Evolutionary conservation across 1,140 invertebrate genomes (phyloP).

Genomic region (Drosophila varians): DNA sequence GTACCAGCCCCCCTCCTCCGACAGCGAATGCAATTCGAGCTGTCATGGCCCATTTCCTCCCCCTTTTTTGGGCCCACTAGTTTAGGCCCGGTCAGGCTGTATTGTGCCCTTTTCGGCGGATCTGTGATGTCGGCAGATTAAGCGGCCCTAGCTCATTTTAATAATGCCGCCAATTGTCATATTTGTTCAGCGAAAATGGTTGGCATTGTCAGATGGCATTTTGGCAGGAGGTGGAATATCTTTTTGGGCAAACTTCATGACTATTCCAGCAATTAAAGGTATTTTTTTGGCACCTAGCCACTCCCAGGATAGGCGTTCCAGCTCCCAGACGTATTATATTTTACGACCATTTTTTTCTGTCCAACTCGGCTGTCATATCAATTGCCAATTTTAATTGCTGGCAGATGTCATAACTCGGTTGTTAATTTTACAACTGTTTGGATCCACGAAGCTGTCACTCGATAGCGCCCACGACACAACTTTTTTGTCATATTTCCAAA

Average conservation of each 20-base stretch:
- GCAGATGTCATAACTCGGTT: constrained; percentile 72
- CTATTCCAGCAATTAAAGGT: neutral
- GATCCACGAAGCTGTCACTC: constrained; percentile 33
- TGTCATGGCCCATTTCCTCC: constrained; percentile 37
- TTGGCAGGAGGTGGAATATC: neutral
- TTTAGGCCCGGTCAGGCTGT: neutral
- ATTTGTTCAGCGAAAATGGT: constrained; percentile 65
- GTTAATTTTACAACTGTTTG: constrained; percentile 55
- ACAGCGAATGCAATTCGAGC: constrained; percentile 69
- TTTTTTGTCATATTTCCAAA: constrained; percentile 2
- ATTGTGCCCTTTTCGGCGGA: constrained; percentile 35
- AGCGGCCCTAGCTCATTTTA: constrained; percentile 71
- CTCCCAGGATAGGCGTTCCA: constrained; percentile 20
- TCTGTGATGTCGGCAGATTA: constrained; percentile 69
- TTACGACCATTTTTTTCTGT: constrained; percentile 22
- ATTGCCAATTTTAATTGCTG: constrained; percentile 76
- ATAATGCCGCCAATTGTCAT: constrained; percentile 76
- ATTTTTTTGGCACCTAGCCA: constrained; percentile 1
- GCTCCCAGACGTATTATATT: constrained; percentile 25
- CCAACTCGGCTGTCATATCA: constrained; percentile 52
- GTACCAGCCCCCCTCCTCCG: neutral
- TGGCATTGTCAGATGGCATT: constrained; percentile 1
- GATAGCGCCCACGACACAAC: constrained; percentile 60
- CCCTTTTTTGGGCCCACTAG: neutral
- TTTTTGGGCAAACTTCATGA: neutral